Evolutionary conservation across 2,888 invertebrate genomes (phyloP), one percentile per base, ranked within the genome.

Genomic region (Eulithis prunata): DNA sequence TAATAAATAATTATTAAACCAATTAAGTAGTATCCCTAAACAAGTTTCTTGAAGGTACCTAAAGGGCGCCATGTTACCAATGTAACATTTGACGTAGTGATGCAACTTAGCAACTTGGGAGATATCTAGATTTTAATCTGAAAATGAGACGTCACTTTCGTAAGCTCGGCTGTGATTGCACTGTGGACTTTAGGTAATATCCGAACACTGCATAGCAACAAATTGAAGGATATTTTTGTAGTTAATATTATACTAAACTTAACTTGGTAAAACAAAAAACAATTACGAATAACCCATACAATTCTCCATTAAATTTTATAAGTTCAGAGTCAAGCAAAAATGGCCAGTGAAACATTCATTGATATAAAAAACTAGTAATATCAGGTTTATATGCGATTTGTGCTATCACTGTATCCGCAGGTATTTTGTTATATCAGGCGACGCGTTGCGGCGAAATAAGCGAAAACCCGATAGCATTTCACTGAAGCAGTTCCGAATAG

Each of bases 401-500:
- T 56, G 43, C 12, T 49, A 58, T 14, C 32, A 60, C 12, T 46
- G 32, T 38, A 59, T 36, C 38, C 14, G 38, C 61, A 65, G 1
- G n/a, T 69, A 65, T 60, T 59, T 36, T 41, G 41, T 53, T 68
- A 70, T 69, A 71, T 71, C 72, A 60, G 56, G 14, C 46, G 59
- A 8, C 41, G 10, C 28, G 69, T 64, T 64, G 59, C 62, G 61
- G 64, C 66, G 66, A 66, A 72, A 78, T 78, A 74, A 78, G 83
- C 81, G 78, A 84, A 84, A 84, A 78, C 78, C 73, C 73, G 76
- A 79, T 80, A 76, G 72, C 76, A 78, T 82, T 82, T 76, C 79
- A 77, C 77, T 75, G 75, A 76, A 75, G 76, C 78, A 69, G 79
- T 78, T 76, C 74, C 8, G 21, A 62, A 59, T 60, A 57, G 56